phyloP scores from a whole-genome alignment of 1,140 invertebrate species.

The Drosophila cardini region DNA sequence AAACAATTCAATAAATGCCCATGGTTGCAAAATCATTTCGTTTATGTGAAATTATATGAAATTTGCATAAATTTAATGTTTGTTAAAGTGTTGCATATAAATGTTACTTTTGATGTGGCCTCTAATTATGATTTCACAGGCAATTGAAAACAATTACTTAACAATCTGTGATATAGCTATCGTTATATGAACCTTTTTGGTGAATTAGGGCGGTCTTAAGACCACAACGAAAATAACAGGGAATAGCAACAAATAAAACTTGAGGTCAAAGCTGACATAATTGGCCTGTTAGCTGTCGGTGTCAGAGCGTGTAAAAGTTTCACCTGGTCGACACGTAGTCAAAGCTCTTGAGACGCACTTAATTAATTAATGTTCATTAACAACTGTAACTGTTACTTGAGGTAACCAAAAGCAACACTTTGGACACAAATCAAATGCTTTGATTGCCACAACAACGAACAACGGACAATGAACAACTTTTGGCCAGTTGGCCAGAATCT shows the following conservation, averaged over 20 bases:
- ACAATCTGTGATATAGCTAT: constrained; percentile 3
- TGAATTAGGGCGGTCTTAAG: not conserved
- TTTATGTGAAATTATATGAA: constrained; percentile 25
- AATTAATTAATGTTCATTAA: constrained; percentile 82
- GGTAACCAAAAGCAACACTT: constrained; percentile 17
- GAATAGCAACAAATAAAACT: constrained; percentile 17
- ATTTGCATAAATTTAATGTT: constrained; percentile 40
- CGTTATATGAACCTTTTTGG: not conserved
- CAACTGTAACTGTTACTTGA: constrained; percentile 56
- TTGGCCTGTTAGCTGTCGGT: constrained; percentile 53
- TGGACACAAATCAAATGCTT: constrained; percentile 75
- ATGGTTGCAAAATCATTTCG: constrained; percentile 9
- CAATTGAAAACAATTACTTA: constrained; percentile 43
- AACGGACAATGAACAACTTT: constrained; percentile 36
- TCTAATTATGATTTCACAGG: constrained; percentile 19
- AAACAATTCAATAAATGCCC: constrained; percentile 33
- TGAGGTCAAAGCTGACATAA: constrained; percentile 49
- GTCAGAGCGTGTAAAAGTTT: constrained; percentile 37
- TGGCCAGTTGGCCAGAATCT: constrained; percentile 45
- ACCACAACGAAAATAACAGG: constrained; percentile 22
- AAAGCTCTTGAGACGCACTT: constrained; percentile 40
- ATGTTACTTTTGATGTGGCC: no score
- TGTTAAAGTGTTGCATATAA: constrained; percentile 7
- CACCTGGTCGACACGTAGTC: constrained; percentile 57
- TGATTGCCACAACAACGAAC: constrained; percentile 53